phyloP scores from a whole-genome alignment of 2,113 vertebrate species.

The Noturus placidus region DNA sequence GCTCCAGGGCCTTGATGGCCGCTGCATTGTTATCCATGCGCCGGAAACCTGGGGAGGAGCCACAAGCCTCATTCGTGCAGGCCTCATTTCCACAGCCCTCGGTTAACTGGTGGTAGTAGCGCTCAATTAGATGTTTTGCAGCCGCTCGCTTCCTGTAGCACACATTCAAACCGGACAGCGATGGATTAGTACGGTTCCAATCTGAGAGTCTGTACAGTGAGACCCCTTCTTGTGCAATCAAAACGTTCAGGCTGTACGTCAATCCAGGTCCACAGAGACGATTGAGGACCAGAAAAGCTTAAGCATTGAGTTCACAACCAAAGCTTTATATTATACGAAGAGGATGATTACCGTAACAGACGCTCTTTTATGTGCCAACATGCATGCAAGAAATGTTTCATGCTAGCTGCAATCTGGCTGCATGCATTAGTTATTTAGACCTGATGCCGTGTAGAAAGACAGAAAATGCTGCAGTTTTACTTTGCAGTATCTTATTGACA shows the following conservation, averaged over 20 bases:
- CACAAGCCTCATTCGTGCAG: conserved; percentile 98
- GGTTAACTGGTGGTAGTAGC: conserved; percentile 99
- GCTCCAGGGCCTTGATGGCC: conserved; percentile 95
- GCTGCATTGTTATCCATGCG: conserved; percentile 97
- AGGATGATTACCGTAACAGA: conserved; percentile 10
- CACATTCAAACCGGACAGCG: conserved; percentile 80
- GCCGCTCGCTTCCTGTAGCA: conserved; percentile 96
- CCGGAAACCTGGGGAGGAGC: conserved; percentile 88
- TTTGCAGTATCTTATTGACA: not conserved
- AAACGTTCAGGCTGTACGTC: not conserved
- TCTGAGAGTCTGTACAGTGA: not conserved
- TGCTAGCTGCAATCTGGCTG: conserved; percentile 8
- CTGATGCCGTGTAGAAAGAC: not conserved
- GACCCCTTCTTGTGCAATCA: not conserved
- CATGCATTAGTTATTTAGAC: conserved; percentile 7
- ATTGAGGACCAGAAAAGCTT: not conserved
- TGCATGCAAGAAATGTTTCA: conserved; percentile 12
- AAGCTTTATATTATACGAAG: not conserved
- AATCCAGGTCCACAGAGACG: not conserved
- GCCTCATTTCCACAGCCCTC: conserved; percentile 99
- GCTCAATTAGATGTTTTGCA: conserved; percentile 99
- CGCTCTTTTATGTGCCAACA: not conserved
- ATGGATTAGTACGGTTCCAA: conserved; percentile 70
- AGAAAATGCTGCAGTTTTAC: not conserved
- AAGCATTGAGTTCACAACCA: too few relatives aligned